These are phyloP conservation scores for Physocephala rufipes DNA, from an alignment of 2,888 invertebrate species.

Conservation along the genomic window DNA sequence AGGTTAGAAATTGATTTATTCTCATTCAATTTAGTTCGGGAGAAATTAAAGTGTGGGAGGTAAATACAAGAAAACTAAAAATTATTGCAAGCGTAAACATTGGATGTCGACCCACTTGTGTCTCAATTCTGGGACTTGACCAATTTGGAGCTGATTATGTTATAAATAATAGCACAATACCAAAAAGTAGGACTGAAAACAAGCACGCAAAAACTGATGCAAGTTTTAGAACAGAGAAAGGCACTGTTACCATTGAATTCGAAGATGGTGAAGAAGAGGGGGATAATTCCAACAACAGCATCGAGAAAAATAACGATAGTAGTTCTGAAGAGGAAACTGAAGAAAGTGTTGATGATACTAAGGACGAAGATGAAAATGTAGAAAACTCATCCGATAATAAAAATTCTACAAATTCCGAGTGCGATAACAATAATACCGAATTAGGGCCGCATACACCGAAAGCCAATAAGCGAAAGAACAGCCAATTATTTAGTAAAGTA, in stretches of 20 bases:
- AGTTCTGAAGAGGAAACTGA: slow-evolving; percentile 3
- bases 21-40: not conserved
- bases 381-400: slow-evolving; percentile 31
- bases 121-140: slow-evolving; percentile 70
- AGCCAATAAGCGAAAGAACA: slow-evolving; percentile 41
- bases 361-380: slow-evolving; percentile 17
- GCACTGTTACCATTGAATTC: slow-evolving; percentile 59
- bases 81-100: slow-evolving; percentile 71
- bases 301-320: slow-evolving; percentile 13
- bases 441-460: slow-evolving; percentile 41
- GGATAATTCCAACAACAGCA: slow-evolving; percentile 13
- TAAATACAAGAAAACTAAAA: slow-evolving; percentile 60
- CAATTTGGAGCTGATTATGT: slow-evolving; percentile 51
- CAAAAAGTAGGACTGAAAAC: slow-evolving; percentile 31
- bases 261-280: slow-evolving; percentile 47
- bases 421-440: slow-evolving; percentile 17
- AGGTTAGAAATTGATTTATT: not conserved
- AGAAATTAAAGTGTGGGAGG: slow-evolving; percentile 78
- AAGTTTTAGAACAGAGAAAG: slow-evolving; percentile 37
- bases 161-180: slow-evolving; percentile 36
- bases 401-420: slow-evolving; percentile 25
- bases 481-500: slow-evolving; percentile 31
- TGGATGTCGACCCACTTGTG: slow-evolving; percentile 78
- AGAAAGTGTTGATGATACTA: too few relatives aligned
- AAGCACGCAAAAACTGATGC: slow-evolving; percentile 33